Percentiles rank a stretch among this genome's conserved stretches.
phyloP scores from a whole-genome alignment of 2,797 vertebrate species.

The Pelodytes ibericus region DNA sequence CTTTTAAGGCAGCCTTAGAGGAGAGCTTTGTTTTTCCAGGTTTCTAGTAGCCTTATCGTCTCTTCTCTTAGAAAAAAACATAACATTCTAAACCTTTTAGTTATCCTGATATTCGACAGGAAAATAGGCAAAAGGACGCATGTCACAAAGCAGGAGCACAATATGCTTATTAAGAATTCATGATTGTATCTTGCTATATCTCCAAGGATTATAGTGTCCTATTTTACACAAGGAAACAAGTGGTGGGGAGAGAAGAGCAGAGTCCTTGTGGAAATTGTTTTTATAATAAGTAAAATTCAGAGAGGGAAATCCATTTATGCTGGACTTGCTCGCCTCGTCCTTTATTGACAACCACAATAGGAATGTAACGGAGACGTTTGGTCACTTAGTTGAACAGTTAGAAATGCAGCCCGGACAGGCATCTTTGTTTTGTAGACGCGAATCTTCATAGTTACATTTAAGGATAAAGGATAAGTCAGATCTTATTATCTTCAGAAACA shows the following conservation, averaged over 20 bases:
- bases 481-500: too few species aligned
- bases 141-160: constrained; percentile 39
- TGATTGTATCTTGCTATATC: constrained; percentile 51
- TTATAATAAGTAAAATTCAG: constrained; percentile 20
- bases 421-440: background rate
- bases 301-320: background rate
- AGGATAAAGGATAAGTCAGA: background rate
- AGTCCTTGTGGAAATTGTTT: constrained; percentile 22
- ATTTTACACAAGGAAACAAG: constrained; percentile 40
- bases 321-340: background rate
- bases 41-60: background rate
- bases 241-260: constrained; percentile 11
- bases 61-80: constrained; percentile 7
- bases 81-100: constrained; percentile 18
- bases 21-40: background rate
- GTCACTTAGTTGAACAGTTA: background rate
- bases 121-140: constrained; percentile 23
- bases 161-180: constrained; percentile 55
- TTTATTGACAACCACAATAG: background rate
- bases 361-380: background rate
- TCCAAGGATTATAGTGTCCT: constrained; percentile 51
- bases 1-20: background rate
- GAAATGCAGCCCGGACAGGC: background rate
- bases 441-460: background rate
- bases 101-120: constrained; percentile 31